Conservation (phyloP, 2,113 vertebrate genomes). For the Ptilorrhoa leucosticta region DNA sequence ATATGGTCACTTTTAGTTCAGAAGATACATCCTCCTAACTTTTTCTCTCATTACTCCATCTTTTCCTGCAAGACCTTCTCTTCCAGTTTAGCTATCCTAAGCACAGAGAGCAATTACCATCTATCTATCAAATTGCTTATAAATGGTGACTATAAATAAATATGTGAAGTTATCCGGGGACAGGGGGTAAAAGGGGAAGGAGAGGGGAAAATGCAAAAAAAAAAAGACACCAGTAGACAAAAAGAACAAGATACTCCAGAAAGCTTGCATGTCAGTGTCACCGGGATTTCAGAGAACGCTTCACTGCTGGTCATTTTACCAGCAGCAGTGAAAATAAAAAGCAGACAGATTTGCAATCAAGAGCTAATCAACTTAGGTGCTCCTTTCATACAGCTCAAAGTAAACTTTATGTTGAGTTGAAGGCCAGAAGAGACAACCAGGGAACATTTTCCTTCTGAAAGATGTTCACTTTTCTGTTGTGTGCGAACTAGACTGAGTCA, state of each 20-base stretch:
- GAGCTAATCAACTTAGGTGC: not conserved
- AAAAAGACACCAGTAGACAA: not conserved
- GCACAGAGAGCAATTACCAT: not conserved
- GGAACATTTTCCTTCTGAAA: not conserved
- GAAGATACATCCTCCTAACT: not conserved
- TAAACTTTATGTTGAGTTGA: not conserved
- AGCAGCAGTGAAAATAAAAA: not conserved
- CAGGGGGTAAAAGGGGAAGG: not conserved
- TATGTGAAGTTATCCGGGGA: not conserved
- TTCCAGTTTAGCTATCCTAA: not conserved
- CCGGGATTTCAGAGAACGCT: not conserved
- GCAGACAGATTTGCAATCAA: not conserved
- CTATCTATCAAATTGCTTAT: not conserved
- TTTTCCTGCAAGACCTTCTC: not conserved
- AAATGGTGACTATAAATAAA: not conserved
- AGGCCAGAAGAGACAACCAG: not conserved
- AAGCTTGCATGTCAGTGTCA: not conserved
- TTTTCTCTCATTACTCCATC: not conserved
- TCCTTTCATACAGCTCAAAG: not conserved
- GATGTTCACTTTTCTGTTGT: not conserved
- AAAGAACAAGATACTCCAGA: not conserved
- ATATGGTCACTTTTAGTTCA: not conserved
- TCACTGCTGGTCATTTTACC: not conserved
- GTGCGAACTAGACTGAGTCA: not conserved
- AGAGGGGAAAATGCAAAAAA: not conserved